Evolutionary conservation across 2,888 invertebrate genomes (phyloP).

Genomic region (Cantharis lateralis): DNA sequence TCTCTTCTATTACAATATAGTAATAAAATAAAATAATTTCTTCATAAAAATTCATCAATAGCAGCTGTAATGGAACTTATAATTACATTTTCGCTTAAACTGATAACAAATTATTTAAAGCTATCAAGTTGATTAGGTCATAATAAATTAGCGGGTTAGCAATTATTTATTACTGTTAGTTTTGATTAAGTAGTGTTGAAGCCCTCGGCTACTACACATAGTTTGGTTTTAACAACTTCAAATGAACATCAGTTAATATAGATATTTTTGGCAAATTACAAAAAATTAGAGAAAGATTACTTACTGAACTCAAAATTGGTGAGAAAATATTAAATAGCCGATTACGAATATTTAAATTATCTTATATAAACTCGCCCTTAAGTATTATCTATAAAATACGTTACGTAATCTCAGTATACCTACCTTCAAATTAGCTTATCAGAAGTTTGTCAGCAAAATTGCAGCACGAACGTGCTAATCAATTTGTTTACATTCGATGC

Average conservation of each 20-base stretch:
- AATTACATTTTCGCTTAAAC: background rate
- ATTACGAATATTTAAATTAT: background rate
- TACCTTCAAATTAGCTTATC: background rate
- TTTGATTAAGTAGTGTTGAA: background rate
- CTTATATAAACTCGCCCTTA: background rate
- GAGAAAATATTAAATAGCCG: background rate
- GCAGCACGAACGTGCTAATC: background rate
- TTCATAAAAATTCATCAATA: background rate
- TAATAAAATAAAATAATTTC: background rate
- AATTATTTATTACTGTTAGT: background rate
- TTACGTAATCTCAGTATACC: background rate
- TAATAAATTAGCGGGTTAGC: background rate
- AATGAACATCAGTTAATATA: background rate
- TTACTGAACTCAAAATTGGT: background rate
- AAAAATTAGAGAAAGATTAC: background rate
- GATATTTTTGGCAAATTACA: background rate
- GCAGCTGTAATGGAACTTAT: background rate
- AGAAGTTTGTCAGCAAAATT: background rate
- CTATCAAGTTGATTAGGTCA: background rate
- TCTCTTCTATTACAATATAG: background rate
- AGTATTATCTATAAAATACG: background rate
- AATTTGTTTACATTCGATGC: background rate
- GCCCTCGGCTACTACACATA: background rate
- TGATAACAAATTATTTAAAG: background rate
- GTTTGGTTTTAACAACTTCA: background rate